Evolutionary conservation across 2,113 vertebrate species (phyloP).

Genomic region (Mesocricetus auratus): DNA sequence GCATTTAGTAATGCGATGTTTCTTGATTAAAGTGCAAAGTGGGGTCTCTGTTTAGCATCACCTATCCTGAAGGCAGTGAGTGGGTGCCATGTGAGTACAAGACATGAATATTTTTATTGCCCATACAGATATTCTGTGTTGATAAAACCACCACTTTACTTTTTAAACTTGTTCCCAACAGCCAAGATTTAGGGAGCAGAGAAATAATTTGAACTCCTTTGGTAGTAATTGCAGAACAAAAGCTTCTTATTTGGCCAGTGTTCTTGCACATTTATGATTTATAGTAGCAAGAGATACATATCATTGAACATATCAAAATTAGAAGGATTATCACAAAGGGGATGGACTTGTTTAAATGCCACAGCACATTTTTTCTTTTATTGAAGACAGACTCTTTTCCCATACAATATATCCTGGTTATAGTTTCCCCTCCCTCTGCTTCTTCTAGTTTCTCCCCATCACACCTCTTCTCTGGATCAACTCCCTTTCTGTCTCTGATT

Average conservation of each 20-base stretch:
- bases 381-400: neutral
- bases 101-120: slow-evolving; percentile 4
- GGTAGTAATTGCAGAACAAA: neutral
- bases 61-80: neutral
- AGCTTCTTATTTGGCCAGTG: neutral
- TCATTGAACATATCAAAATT: neutral
- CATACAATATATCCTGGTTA: neutral
- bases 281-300: neutral
- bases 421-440: neutral
- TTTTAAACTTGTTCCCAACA: neutral
- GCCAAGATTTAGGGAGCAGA: neutral
- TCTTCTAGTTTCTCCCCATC: neutral
- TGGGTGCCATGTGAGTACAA: neutral
- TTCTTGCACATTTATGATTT: neutral
- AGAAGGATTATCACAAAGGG: neutral
- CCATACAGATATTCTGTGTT: slow-evolving; percentile 38
- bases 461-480: neutral
- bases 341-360: neutral
- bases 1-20: neutral
- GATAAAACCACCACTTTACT: neutral
- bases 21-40: neutral
- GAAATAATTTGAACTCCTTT: slow-evolving; percentile 31
- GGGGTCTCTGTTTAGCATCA: neutral
- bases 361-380: neutral
- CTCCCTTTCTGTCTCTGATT: neutral